These are phyloP conservation scores for Apodemia mormo DNA, from an alignment of 2,888 invertebrate species.

Conservation along the genomic window DNA sequence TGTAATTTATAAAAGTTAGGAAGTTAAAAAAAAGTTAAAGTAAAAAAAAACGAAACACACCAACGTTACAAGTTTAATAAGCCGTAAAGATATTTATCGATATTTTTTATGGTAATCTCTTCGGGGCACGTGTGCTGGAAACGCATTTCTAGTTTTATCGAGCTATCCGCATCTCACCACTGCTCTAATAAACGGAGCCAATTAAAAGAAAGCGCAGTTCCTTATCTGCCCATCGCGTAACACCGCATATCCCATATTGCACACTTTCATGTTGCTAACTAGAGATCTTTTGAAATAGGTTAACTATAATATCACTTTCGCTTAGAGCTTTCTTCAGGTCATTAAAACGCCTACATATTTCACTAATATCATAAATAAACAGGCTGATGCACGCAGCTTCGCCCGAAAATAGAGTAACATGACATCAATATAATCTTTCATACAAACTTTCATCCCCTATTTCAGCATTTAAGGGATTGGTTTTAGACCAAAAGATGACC, in stretches of 20 bases:
- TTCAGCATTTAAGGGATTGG: too few species aligned
- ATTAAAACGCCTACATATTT: neutral
- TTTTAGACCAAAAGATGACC: too few species aligned
- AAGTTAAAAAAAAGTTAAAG: too few species aligned
- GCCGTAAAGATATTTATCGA: neutral
- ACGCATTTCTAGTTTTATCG: constrained; percentile 22
- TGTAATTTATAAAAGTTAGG: neutral
- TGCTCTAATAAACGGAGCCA: constrained; percentile 21
- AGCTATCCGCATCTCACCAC: constrained; percentile 16
- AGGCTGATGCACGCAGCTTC: too few species aligned
- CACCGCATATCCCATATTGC: constrained; percentile 1
- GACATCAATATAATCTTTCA: neutral
- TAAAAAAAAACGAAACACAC: neutral
- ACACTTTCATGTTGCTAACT: constrained; percentile 13
- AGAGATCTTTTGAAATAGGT: neutral
- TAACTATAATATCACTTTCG: neutral
- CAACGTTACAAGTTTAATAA: neutral
- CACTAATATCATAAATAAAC: neutral
- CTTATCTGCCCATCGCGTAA: constrained; percentile 29
- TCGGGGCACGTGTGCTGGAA: neutral
- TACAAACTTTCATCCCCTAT: neutral
- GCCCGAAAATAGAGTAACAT: too few species aligned
- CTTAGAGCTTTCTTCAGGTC: neutral
- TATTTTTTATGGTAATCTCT: neutral
- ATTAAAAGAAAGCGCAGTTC: constrained; percentile 26